Evolutionary conservation across 2,888 invertebrate genomes (phyloP).

Genomic region (Cordilura impudica): DNA sequence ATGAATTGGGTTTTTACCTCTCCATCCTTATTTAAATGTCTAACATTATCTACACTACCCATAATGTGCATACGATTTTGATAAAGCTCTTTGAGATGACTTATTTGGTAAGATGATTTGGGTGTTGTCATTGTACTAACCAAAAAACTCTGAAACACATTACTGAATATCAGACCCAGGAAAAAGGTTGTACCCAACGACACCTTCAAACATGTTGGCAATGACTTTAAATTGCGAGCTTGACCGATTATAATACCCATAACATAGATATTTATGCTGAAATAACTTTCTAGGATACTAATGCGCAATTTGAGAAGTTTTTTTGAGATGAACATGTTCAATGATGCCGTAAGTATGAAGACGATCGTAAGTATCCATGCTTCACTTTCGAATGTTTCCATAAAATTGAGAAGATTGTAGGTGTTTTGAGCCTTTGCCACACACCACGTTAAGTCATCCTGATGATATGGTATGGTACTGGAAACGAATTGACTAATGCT

Average conservation of each 20-base stretch:
- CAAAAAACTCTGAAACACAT: conserved; percentile 74
- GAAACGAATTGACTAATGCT: conserved; percentile 72
- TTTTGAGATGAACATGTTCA: conserved; percentile 65
- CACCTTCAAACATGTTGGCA: conserved; percentile 65
- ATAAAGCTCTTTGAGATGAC: conserved; percentile 69
- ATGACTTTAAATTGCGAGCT: conserved; percentile 35
- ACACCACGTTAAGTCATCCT: conserved; percentile 78
- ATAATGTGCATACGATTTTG: conserved; percentile 70
- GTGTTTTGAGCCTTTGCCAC: conserved; percentile 72
- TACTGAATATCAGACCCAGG: conserved; percentile 71
- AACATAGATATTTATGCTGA: conserved; percentile 64
- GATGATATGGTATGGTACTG: conserved; percentile 74
- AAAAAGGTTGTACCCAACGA: conserved; percentile 67
- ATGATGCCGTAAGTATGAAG: conserved; percentile 66
- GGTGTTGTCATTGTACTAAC: conserved; percentile 76
- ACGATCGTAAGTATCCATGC: conserved; percentile 65
- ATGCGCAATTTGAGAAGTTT: conserved; percentile 52
- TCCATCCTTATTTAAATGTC: conserved; percentile 73
- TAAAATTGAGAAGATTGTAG: conserved; percentile 72
- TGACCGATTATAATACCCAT: conserved; percentile 70
- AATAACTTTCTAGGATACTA: conserved; percentile 57
- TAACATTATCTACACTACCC: conserved; percentile 73
- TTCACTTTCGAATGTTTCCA: conserved; percentile 66
- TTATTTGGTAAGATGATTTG: conserved; percentile 70
- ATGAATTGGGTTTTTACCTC: conserved; percentile 65